phyloP scores from a whole-genome alignment of 2,113 vertebrate genomes.

The Glaucomys volans region DNA sequence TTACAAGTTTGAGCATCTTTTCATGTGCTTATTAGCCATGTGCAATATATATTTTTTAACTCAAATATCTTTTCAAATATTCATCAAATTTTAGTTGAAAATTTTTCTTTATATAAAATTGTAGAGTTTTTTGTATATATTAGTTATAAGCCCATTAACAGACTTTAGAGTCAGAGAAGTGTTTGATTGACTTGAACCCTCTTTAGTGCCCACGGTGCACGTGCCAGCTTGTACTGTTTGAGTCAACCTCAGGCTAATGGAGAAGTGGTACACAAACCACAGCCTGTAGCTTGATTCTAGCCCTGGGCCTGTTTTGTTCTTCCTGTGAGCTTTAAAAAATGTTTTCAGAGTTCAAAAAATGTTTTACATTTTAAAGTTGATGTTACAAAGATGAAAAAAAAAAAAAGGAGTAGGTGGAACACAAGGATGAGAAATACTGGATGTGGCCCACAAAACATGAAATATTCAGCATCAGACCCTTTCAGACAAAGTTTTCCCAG shows the following conservation, averaged over 20 bases:
- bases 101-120: neutral
- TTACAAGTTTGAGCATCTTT: neutral
- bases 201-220: fast-evolving
- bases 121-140: neutral
- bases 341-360: neutral
- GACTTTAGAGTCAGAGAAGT: neutral
- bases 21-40: neutral
- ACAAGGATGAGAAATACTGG: neutral
- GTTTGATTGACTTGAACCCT: no score
- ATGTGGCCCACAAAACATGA: neutral
- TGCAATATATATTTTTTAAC: neutral
- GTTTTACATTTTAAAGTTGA: neutral
- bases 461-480: neutral
- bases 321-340: neutral
- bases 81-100: neutral
- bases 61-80: neutral
- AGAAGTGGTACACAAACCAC: fast-evolving
- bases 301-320: neutral
- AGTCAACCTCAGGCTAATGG: neutral
- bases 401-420: neutral
- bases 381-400: neutral
- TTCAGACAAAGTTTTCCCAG: neutral
- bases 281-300: neutral
- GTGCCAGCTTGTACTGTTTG: neutral
- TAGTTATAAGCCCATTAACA: neutral